Base-by-base conservation (phyloP, 2,797 vertebrate species). In the Pantherophis alleghaniensis region DNA sequence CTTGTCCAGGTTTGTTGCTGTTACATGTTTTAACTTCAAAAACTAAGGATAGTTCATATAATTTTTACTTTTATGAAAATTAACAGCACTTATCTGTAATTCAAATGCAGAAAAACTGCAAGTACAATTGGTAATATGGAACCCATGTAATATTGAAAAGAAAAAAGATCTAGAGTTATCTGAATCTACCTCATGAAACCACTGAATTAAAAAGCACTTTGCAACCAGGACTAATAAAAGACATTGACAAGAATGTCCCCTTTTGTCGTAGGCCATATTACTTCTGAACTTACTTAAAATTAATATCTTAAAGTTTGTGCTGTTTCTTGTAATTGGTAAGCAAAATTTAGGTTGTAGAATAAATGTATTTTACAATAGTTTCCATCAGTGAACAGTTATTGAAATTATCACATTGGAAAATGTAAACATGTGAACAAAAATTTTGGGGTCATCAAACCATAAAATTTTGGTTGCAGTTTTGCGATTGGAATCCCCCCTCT, bases 1-100 rank as follows among this genome's bases (percentile, higher is more conserved):
- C 98, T 99, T 59, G 99, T 99, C 89, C 99, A 99, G 98, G 99
- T 99, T 93, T 74, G 98, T 96, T 60, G 56, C 22, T 51, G 24
- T 14, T 88, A 1, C 16, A 22, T 22, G 12, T 32, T 83, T 28
- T 10, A 11, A 42, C 37, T 28, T 89, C 42, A 63, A 66, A 4
- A 42, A 26, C 53, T 42, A 14, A 63, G 57, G 7, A 53, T 42
- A 5, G 42, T 83, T 74, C 51, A 69, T 53, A 55, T 88, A 5
- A 83, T 57, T 60, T 32, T 53, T 26, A 24, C 5, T 88, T 24
- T 88, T 55, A 51, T 66, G 11, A 66, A 87, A 56, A n/a, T 4
- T 16, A 66, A 28, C 61, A 55, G 18, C 28, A 24, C 47, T 53
- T 57, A 42, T 61, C 28, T 53, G 22, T 92, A 79, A 88, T 28